Evolutionary conservation across 1,140 invertebrate genomes (phyloP).

Genomic region (Drosophila seguyi): DNA sequence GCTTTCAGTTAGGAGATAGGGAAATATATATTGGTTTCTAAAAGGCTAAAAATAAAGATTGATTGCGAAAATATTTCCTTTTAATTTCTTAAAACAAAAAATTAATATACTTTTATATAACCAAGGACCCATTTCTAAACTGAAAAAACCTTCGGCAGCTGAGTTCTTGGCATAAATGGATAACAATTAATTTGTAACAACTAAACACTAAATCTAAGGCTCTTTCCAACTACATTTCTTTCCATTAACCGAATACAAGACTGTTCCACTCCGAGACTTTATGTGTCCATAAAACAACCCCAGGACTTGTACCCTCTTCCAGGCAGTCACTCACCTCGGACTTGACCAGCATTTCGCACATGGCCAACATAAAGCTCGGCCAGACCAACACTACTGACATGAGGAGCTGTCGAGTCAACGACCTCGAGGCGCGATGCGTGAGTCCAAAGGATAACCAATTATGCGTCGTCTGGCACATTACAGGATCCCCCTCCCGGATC

Average conservation of each 20-base stretch:
- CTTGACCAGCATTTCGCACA: conserved; percentile 40
- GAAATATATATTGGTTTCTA: not conserved
- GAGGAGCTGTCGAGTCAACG: conserved; percentile 65
- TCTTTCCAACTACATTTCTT: not conserved
- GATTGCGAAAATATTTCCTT: not conserved
- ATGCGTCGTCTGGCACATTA: conserved; percentile 67
- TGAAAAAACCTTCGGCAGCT: too few species aligned
- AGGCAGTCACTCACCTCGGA: conserved; percentile 19
- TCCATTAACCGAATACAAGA: conserved; percentile 12
- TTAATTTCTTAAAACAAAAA: not conserved
- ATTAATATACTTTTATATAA: not conserved
- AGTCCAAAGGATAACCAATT: conserved; percentile 72
- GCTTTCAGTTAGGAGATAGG: not conserved
- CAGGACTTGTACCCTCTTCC: not conserved
- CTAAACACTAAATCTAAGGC: conserved; percentile 7
- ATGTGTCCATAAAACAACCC: conserved; percentile 11
- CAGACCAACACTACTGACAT: not conserved
- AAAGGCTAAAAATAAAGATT: too few species aligned
- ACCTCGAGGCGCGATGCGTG: conserved; percentile 48
- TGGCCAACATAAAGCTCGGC: conserved; percentile 39
- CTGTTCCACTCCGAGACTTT: conserved; percentile 7
- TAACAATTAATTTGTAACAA: conserved; percentile 12
- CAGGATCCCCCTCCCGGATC: conserved; percentile 7
- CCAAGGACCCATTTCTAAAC: not conserved
- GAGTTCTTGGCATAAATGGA: not conserved